Evolutionary conservation across 2,888 invertebrate genomes (phyloP).

Genomic region (Eutolmus rufibarbis): DNA sequence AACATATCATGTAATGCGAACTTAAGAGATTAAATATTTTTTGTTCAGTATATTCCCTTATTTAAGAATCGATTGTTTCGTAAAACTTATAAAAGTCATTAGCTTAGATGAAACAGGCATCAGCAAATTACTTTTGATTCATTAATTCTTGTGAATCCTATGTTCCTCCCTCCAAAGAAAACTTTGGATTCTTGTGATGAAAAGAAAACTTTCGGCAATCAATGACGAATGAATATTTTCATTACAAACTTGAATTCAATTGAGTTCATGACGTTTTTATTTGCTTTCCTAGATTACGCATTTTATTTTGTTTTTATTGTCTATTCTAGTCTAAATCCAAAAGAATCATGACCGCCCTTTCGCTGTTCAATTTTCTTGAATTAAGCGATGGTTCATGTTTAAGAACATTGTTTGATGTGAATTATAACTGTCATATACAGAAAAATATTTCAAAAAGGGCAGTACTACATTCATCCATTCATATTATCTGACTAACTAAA

Average conservation of each 20-base stretch:
- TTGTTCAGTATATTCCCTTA: neutral
- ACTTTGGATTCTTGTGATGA: neutral
- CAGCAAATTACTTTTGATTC: neutral
- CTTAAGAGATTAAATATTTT: neutral
- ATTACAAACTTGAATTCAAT: neutral
- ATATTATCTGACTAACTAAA: too few species aligned
- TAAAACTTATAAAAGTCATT: neutral
- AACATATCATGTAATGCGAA: too few species aligned
- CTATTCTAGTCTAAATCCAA: neutral
- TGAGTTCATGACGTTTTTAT: neutral
- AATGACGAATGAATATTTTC: neutral
- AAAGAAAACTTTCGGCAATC: neutral
- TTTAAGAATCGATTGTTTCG: neutral
- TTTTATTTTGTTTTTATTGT: neutral
- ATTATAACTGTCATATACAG: neutral
- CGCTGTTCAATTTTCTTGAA: neutral
- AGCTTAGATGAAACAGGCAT: neutral
- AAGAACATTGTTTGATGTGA: neutral
- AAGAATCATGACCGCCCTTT: neutral
- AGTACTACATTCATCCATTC: too few species aligned
- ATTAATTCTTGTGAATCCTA: neutral
- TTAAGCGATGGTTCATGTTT: neutral
- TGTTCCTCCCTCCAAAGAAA: neutral
- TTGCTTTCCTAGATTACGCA: neutral
- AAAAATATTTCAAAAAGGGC: too few species aligned